A percentile compares a stretch with the other conserved stretches of the same genome.
Conservation (phyloP, 1,140 invertebrate species). For the Leptestheria dahalacensis region DNA sequence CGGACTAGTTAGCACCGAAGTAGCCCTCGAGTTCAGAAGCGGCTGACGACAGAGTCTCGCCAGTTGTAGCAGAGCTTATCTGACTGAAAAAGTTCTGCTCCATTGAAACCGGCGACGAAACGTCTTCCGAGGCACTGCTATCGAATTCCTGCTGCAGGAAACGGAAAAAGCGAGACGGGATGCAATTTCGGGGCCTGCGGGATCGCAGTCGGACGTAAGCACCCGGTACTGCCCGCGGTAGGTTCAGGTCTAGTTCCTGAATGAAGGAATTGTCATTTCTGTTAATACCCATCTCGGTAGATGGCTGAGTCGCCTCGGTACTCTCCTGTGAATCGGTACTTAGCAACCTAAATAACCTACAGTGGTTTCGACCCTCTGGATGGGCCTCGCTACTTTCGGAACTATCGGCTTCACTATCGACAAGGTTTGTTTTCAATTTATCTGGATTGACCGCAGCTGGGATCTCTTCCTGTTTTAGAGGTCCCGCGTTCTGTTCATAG, state of each 20-base stretch:
- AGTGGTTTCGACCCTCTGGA: not conserved
- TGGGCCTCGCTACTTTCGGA: not conserved
- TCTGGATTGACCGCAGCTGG: not conserved
- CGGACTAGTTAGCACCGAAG: not conserved
- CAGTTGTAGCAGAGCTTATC: not conserved
- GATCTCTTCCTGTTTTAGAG: not conserved
- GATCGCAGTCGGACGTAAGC: conserved; percentile 5
- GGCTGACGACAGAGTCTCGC: conserved; percentile 10
- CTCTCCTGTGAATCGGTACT: not conserved
- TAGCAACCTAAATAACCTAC: not conserved
- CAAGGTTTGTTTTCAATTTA: not conserved
- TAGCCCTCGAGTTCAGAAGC: conserved; percentile 11
- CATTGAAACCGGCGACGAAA: not conserved
- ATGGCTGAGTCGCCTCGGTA: not conserved
- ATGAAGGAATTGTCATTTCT: not conserved
- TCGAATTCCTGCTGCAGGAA: conserved; percentile 13
- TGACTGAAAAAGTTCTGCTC: not conserved
- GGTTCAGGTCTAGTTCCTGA: not conserved
- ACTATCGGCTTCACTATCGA: not conserved
- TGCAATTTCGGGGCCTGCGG: not conserved
- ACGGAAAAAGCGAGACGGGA: conserved; percentile 11
- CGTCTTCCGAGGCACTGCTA: not conserved
- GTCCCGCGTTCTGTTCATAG: not conserved
- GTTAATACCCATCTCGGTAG: not conserved
- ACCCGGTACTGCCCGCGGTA: not conserved